A percentile compares a stretch with the other conserved stretches of the same genome.
Evolutionary conservation across 1,140 invertebrate genomes (phyloP).

Genomic region (Trissolcus basalis): DNA sequence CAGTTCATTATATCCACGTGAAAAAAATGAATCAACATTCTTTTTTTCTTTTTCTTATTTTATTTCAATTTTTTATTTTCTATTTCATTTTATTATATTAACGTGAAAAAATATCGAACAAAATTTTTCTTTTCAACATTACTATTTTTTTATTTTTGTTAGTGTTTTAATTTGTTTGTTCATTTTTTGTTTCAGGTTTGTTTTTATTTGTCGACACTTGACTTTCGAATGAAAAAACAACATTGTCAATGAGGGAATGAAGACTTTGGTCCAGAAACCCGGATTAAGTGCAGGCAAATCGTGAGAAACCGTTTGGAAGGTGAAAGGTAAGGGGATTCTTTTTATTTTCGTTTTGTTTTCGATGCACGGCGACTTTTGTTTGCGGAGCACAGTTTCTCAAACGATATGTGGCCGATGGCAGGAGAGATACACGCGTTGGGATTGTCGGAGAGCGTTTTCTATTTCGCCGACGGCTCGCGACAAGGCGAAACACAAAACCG

Average conservation of each 20-base stretch:
- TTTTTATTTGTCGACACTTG: too few species aligned
- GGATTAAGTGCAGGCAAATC: constrained; percentile 4
- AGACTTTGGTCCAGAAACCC: background rate
- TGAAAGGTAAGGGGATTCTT: constrained; percentile 28
- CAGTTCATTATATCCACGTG: too few species aligned
- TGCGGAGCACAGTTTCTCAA: constrained; percentile 38
- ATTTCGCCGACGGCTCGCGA: constrained; percentile 54
- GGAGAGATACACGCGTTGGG: constrained; percentile 41
- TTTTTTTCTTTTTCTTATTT: too few species aligned
- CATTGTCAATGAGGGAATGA: background rate
- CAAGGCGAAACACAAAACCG: constrained; percentile 70
- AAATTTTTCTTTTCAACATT: too few species aligned
- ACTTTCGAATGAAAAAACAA: background rate
- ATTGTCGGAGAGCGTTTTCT: constrained; percentile 60
- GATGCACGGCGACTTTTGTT: constrained; percentile 32
- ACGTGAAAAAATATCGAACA: too few species aligned
- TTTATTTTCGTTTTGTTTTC: constrained; percentile 4
- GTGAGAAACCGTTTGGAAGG: constrained; percentile 43
- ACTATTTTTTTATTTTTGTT: too few species aligned
- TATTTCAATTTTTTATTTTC: too few species aligned
- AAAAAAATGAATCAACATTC: too few species aligned
- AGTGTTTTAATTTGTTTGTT: too few species aligned
- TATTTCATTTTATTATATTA: too few species aligned
- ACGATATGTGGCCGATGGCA: constrained; percentile 47
- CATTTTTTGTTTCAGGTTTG: too few species aligned